These are phyloP conservation scores for Falco berigora DNA, from an alignment of 2,797 vertebrate species.

Conservation along the genomic window DNA sequence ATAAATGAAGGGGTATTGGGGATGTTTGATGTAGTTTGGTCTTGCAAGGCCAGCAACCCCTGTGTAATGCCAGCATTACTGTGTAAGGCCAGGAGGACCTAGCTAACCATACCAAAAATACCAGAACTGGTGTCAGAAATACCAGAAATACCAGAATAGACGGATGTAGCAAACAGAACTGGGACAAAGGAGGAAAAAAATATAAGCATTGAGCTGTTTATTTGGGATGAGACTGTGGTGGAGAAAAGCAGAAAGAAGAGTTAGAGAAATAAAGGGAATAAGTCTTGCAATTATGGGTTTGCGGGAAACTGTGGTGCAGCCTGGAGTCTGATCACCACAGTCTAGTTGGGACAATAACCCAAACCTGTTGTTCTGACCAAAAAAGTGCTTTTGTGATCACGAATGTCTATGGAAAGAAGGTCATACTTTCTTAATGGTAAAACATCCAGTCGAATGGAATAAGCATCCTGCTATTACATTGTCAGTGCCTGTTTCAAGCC, in stretches of 20 bases:
- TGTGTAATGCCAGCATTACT: not conserved
- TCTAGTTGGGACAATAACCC: not conserved
- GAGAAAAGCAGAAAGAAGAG: not conserved
- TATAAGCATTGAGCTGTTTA: accelerated
- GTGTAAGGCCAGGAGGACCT: not conserved
- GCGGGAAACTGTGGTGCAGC: not conserved
- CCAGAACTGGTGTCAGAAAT: not conserved
- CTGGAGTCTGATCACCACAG: not conserved
- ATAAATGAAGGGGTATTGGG: not conserved
- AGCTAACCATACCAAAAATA: not conserved
- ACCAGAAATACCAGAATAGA: not conserved
- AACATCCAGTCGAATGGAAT: not conserved
- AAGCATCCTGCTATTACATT: not conserved
- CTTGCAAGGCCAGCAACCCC: not conserved
- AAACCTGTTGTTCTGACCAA: not conserved
- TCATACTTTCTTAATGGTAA: not conserved
- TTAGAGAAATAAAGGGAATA: not conserved
- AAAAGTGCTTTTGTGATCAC: not conserved
- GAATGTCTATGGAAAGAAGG: not conserved
- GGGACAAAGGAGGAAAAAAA: not conserved
- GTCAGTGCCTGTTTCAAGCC: not conserved
- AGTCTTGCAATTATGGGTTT: not conserved
- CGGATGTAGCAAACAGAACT: not conserved
- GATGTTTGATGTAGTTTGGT: not conserved
- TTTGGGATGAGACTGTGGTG: not conserved